These are phyloP conservation scores for Illadopsis cleaveri DNA, from an alignment of 2,113 vertebrate species.

Conservation along the genomic window DNA sequence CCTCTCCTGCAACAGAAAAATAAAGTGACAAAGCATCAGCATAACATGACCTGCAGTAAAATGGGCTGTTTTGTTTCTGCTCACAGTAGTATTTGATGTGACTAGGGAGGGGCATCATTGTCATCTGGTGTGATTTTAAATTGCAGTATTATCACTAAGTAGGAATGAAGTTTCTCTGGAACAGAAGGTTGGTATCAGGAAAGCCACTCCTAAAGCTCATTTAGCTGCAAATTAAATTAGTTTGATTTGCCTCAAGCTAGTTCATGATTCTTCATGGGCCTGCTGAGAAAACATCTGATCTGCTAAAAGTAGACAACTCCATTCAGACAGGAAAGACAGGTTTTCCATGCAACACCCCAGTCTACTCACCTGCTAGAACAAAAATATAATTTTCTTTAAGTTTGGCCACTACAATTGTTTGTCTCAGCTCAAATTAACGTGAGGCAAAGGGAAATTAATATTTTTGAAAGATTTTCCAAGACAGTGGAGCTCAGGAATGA, in stretches of 20 bases:
- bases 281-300: neutral
- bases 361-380: neutral
- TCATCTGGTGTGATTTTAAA: constrained; percentile 1
- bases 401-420: neutral
- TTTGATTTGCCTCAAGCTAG: neutral
- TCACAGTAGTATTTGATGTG: neutral
- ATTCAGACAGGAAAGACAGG: neutral
- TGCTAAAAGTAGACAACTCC: neutral
- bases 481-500: neutral
- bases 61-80: neutral
- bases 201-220: neutral
- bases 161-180: neutral
- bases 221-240: constrained; percentile 8
- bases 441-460: neutral
- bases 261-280: neutral
- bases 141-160: neutral
- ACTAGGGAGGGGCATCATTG: neutral
- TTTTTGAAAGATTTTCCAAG: neutral
- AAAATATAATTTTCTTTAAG: neutral
- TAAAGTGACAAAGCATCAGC: neutral
- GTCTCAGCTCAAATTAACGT: neutral
- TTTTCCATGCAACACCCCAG: neutral
- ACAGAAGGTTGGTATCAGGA: neutral
- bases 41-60: neutral
- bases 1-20: neutral